Evolutionary conservation across 2,113 vertebrate genomes (phyloP).

Genomic region (Pygoscelis antarcticus): DNA sequence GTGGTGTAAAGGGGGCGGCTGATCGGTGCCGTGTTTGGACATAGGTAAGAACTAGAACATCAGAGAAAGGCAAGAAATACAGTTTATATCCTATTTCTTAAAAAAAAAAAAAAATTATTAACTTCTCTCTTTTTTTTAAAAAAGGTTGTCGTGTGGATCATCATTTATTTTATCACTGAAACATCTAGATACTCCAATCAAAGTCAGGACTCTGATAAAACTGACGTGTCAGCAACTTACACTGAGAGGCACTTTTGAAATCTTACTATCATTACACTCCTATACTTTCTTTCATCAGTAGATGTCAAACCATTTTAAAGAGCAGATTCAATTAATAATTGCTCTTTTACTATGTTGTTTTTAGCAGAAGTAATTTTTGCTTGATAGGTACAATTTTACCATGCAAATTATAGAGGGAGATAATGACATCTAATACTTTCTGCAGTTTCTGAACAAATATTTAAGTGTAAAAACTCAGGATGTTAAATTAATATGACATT

Average conservation of each 20-base stretch:
- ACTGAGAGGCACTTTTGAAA: not conserved
- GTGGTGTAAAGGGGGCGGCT: slow-evolving; percentile 82
- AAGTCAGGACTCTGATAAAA: not conserved
- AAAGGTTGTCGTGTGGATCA: not conserved
- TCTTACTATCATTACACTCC: not conserved
- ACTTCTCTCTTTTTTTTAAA: not conserved
- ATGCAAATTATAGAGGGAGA: not conserved
- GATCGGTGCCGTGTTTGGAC: slow-evolving; percentile 72
- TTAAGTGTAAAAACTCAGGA: not conserved
- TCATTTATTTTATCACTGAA: not conserved
- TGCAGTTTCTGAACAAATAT: slow-evolving; percentile 52
- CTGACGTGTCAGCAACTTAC: not conserved
- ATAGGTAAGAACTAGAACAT: slow-evolving; percentile 78
- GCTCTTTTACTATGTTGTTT: slow-evolving; percentile 29
- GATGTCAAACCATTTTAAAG: slow-evolving; percentile 28
- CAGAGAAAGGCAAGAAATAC: not conserved
- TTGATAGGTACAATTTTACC: slow-evolving; percentile 39
- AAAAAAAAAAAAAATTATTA: not conserved
- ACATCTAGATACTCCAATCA: not conserved
- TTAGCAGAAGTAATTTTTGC: slow-evolving; percentile 45
- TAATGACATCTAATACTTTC: slow-evolving; percentile 9
- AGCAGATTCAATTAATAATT: slow-evolving; percentile 48
- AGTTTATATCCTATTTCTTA: not conserved
- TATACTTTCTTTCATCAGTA: slow-evolving; percentile 21
- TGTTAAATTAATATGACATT: slow-evolving; percentile 19